These are phyloP conservation scores for Schizopygopsis pylzovi DNA, from an alignment of 2,797 vertebrate genomes.

Conservation along the genomic window DNA sequence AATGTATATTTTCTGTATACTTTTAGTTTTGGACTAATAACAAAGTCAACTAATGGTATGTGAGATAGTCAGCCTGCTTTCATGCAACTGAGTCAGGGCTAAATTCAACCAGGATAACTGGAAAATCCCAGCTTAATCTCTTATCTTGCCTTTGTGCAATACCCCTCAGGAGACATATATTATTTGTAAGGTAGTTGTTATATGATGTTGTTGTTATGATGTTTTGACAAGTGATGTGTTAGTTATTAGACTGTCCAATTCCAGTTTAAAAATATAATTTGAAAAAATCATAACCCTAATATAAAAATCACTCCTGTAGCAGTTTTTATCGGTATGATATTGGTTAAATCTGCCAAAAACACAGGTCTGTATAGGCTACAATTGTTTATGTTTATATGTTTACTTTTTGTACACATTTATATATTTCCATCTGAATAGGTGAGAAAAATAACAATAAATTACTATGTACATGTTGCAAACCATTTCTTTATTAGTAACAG, in stretches of 20 bases:
- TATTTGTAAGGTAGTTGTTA: no score
- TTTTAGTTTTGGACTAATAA: no score
- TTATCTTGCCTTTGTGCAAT: no score
- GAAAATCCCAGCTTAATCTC: no score
- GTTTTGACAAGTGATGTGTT: background rate
- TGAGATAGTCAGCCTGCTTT: no score
- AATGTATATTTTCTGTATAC: no score
- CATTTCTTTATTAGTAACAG: constrained; percentile 47
- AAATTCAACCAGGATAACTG: no score
- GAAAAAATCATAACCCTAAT: no score
- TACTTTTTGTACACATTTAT: background rate
- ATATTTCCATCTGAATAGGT: background rate
- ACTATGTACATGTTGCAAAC: background rate
- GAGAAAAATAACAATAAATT: background rate
- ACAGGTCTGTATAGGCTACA: background rate
- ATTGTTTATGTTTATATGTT: background rate
- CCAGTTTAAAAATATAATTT: no score
- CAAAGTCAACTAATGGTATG: no score
- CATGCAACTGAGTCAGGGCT: no score
- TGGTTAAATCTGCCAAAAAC: background rate
- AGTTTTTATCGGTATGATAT: background rate
- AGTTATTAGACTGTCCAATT: background rate
- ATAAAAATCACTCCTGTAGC: background rate
- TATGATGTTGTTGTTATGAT: background rate
- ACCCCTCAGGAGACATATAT: no score